Conservation (phyloP, 2,888 invertebrate genomes). For the Tetropium fuscum region DNA sequence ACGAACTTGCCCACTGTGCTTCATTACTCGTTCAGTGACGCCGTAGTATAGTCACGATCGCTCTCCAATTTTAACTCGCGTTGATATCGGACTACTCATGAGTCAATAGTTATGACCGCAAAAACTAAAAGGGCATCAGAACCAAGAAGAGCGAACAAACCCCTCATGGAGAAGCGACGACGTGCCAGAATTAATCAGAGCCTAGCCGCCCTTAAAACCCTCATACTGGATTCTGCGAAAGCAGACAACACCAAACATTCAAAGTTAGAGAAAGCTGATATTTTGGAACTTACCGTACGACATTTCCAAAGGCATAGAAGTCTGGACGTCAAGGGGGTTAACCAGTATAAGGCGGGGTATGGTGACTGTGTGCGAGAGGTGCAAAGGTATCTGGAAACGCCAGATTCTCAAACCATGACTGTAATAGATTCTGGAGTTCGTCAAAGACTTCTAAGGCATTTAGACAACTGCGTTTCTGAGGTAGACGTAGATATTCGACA, state of each 20-base stretch:
- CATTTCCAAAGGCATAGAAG: constrained; percentile 83
- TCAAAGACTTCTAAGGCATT: constrained; percentile 71
- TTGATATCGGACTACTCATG: constrained; percentile 16
- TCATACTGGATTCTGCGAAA: constrained; percentile 78
- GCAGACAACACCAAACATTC: constrained; percentile 79
- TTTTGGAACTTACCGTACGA: constrained; percentile 84
- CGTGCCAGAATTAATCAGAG: constrained; percentile 81
- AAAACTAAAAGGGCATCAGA: constrained; percentile 60
- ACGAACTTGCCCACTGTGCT: constrained; percentile 43
- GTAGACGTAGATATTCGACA: constrained; percentile 68
- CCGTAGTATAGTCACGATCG: constrained; percentile 37
- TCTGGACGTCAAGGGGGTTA: constrained; percentile 72
- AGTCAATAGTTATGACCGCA: constrained; percentile 58
- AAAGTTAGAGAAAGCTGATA: constrained; percentile 88
- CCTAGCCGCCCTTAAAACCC: constrained; percentile 77
- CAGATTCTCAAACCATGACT: constrained; percentile 72
- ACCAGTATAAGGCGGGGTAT: constrained; percentile 76
- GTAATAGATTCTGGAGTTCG: constrained; percentile 71
- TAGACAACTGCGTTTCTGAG: constrained; percentile 73
- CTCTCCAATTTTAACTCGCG: constrained; percentile 9
- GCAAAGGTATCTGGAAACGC: constrained; percentile 71
- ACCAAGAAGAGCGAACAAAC: constrained; percentile 77
- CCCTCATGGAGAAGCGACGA: constrained; percentile 82
- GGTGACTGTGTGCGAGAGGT: constrained; percentile 76
- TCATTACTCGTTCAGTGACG: constrained; percentile 47